Percentiles rank a stretch among this genome's conserved stretches.
Conservation (phyloP, 1,140 invertebrate genomes). For the Drosophila miranda region DNA sequence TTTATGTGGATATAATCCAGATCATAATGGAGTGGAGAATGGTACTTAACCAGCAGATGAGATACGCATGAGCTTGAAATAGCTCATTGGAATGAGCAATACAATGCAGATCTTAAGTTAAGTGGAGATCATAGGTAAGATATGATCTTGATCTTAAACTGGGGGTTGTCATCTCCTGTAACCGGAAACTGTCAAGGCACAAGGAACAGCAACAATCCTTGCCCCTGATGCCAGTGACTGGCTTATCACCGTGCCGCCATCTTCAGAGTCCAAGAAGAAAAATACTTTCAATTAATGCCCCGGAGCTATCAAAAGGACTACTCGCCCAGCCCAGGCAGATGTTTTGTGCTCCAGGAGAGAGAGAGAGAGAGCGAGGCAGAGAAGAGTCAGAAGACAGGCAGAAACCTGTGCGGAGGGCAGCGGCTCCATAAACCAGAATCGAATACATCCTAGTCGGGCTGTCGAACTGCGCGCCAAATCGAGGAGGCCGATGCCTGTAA, state of each 20-base stretch:
- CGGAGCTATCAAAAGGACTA: constrained; percentile 49
- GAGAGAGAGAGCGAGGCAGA: background rate
- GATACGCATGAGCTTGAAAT: no score
- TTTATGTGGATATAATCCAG: background rate
- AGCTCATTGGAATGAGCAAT: no score
- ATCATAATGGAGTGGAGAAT: no score
- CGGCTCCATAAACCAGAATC: constrained; percentile 56
- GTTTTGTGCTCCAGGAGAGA: constrained; percentile 32
- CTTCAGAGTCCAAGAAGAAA: constrained; percentile 32
- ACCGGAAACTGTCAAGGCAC: constrained; percentile 47
- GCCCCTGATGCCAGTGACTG: background rate
- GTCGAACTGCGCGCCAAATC: constrained; percentile 54
- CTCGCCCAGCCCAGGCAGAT: constrained; percentile 50
- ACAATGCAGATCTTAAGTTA: no score
- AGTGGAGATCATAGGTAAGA: no score
- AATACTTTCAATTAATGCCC: constrained; percentile 72
- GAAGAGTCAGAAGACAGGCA: constrained; percentile 5
- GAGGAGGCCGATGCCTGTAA: constrained; percentile 59
- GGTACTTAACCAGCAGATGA: no score
- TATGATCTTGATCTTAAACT: background rate
- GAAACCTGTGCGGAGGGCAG: constrained; percentile 56
- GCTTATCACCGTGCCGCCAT: no score
- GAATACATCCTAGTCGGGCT: constrained; percentile 21
- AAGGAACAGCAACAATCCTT: constrained; percentile 22
- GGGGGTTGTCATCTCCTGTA: background rate